Base-by-base conservation (phyloP, 2,113 vertebrate genomes). In the Notarius lentiginosus region DNA sequence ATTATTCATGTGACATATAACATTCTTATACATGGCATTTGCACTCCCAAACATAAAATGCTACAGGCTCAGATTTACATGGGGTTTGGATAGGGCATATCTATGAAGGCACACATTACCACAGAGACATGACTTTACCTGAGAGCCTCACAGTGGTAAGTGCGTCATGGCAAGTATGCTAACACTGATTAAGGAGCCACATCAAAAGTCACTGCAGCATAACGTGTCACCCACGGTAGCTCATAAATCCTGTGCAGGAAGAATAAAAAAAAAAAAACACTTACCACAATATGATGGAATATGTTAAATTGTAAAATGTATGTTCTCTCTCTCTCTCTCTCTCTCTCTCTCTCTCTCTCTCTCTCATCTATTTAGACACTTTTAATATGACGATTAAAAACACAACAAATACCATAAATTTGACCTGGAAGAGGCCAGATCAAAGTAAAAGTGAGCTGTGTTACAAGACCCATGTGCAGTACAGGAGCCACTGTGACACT, bases 391-490 rank as follows among this genome's bases (percentile, higher is more conserved):
- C 14, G 10, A 79, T 91, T 34, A 77, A 24, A 2, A 41, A 88
- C 27, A 82, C 84, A 53, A 72, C 41, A 53, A 17, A 88, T 20
- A 56, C 7, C 20, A 58, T 90, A 41, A 17, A 0, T 12, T 14
- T 90, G 81, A 75, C 30, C 2, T 91, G 91, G 90, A 51, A 30
- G 9, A 63, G 10, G 0, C 87, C 88, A 22, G 22, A 86, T 34
- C 5, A 53, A 7, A 4, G 0, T 0, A n/a, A 18, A 11, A 12
- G 0, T 1, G 0, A 11, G 0, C 0, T 0, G 1, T 92, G 90
- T 82, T 90, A 90, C 58, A 56, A 18, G 7, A 89, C 63, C 7
- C 47, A 91, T n/a, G 1, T 92, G n/a, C 89, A 88, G 61, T 89
- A 89, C 83, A 89, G n/a, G 55, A 83, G 17, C 66, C 75, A 76